Conservation (phyloP, 2,888 invertebrate species). For the Brenthis daphne region DNA sequence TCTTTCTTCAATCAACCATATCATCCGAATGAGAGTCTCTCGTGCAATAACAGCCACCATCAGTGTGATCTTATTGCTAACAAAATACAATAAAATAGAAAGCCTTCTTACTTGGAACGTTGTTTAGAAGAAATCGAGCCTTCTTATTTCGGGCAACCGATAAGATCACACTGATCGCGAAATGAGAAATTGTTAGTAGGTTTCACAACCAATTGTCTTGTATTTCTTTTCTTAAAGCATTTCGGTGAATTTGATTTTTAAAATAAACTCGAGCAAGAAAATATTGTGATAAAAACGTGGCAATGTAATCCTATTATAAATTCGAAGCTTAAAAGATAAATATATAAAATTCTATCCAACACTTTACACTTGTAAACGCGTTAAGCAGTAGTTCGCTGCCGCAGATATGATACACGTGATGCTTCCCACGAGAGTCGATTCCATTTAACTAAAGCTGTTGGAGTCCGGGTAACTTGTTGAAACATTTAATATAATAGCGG, state of each 20-base stretch:
- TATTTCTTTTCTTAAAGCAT: slow-evolving; percentile 8
- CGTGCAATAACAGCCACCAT: slow-evolving; percentile 77
- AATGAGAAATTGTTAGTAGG: slow-evolving; percentile 25
- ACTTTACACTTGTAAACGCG: slow-evolving; percentile 14
- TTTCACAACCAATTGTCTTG: slow-evolving; percentile 9
- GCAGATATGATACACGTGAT: slow-evolving; percentile 29
- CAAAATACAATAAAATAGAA: slow-evolving; percentile 76
- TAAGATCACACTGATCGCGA: slow-evolving; percentile 22
- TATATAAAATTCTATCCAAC: slow-evolving; percentile 13
- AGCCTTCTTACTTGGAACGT: slow-evolving; percentile 26
- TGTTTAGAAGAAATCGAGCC: slow-evolving; percentile 28
- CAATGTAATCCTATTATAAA: not conserved
- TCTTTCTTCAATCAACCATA: slow-evolving; percentile 55
- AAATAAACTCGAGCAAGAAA: not conserved
- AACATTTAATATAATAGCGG: slow-evolving; percentile 33
- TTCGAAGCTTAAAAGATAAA: not conserved
- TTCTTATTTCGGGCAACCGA: slow-evolving; percentile 28
- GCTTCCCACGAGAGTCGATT: slow-evolving; percentile 28
- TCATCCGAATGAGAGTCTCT: slow-evolving; percentile 46
- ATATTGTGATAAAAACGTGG: not conserved
- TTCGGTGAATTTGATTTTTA: slow-evolving; percentile 1
- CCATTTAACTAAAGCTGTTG: slow-evolving; percentile 34
- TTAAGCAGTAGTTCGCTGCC: slow-evolving; percentile 21
- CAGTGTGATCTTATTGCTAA: slow-evolving; percentile 75
- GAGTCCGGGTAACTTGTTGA: slow-evolving; percentile 30